Evolutionary conservation across 2,797 vertebrate genomes (phyloP).

Genomic region (Chelonia mydas): DNA sequence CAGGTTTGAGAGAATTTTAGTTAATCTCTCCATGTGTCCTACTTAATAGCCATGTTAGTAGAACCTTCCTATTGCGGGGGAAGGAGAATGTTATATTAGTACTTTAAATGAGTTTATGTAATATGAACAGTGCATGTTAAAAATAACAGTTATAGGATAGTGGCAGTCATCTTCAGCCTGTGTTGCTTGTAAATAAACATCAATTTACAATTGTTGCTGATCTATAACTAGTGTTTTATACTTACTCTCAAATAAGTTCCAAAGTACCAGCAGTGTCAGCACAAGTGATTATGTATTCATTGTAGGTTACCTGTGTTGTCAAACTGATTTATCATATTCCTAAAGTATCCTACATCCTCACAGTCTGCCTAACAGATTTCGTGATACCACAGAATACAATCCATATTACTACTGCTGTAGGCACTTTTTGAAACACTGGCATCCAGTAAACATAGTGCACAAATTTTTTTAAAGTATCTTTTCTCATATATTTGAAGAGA

Average conservation of each 20-base stretch:
- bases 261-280: background rate
- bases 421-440: background rate
- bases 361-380: background rate
- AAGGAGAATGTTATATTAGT: background rate
- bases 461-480: background rate
- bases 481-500: slow-evolving; percentile 9
- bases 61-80: background rate
- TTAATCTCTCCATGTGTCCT: background rate
- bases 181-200: background rate
- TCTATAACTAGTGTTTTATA: background rate
- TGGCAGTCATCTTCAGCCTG: background rate
- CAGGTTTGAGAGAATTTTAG: background rate
- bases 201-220: background rate
- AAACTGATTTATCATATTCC: background rate
- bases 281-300: background rate
- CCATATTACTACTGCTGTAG: background rate
- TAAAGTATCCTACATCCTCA: background rate
- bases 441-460: background rate
- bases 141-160: background rate
- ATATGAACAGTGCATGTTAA: background rate
- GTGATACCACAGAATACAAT: background rate
- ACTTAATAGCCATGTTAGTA: background rate
- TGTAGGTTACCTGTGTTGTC: background rate
- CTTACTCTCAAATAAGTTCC: accelerated
- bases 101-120: background rate